These are phyloP conservation scores for Pristionchus japonicus DNA, from an alignment of 2,888 invertebrate genomes.

Conservation along the genomic window DNA sequence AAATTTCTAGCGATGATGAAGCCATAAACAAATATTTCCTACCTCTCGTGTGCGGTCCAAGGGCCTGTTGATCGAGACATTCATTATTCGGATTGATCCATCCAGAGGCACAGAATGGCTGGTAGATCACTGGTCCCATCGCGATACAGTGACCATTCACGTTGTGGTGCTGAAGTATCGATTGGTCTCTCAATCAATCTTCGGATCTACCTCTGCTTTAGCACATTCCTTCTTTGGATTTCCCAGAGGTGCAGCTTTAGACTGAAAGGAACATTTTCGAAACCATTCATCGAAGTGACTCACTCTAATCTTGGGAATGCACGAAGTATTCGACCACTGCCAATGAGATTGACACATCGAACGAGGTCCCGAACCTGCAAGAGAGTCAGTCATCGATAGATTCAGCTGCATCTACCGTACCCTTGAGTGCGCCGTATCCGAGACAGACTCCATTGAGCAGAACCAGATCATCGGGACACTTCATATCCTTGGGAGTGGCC, in stretches of 20 bases:
- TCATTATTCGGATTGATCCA: slow-evolving; percentile 1
- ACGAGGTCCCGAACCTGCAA: slow-evolving; percentile 29
- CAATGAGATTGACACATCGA: slow-evolving; percentile 42
- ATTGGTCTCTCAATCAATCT: not conserved
- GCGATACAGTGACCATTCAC: slow-evolving; percentile 33
- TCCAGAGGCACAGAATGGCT: slow-evolving; percentile 6
- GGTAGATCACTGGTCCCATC: slow-evolving; percentile 28
- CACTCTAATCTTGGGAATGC: slow-evolving; percentile 9
- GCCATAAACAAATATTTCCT: too few relatives aligned
- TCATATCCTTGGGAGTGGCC: not conserved
- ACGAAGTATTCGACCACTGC: slow-evolving; percentile 47
- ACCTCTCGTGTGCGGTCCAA: slow-evolving; percentile 36
- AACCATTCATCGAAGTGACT: not conserved
- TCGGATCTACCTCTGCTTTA: not conserved
- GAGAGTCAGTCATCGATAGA: not conserved
- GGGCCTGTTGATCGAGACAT: not conserved
- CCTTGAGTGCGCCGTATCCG: slow-evolving; percentile 32
- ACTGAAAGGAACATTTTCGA: not conserved
- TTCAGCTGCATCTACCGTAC: not conserved
- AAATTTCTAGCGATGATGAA: too few relatives aligned
- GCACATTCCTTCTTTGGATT: not conserved
- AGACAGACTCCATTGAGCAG: slow-evolving; percentile 43
- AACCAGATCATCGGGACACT: slow-evolving; percentile 18
- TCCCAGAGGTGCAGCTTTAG: not conserved
- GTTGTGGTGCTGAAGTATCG: not conserved